A percentile compares a stretch with the other conserved stretches of the same genome.
These are phyloP conservation scores for Ramphastos sulfuratus DNA, from an alignment of 2,113 vertebrate genomes.

Conservation along the genomic window DNA sequence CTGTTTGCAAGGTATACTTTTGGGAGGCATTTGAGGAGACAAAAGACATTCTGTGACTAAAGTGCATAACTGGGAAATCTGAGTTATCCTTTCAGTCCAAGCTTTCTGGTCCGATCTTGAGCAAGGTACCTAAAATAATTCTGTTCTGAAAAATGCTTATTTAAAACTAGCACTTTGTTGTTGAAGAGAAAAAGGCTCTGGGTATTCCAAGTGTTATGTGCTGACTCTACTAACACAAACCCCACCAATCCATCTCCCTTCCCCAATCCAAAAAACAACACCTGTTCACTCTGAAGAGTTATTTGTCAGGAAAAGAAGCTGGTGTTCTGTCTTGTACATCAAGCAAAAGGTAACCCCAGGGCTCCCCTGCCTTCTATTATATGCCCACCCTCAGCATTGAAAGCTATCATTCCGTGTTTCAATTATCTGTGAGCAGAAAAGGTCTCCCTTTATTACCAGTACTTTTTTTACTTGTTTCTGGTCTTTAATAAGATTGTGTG, in stretches of 20 bases:
- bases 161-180: background rate
- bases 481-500: background rate
- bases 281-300: background rate
- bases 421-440: conserved; percentile 21
- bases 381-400: background rate
- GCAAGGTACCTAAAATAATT: background rate
- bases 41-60: background rate
- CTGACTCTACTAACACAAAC: background rate
- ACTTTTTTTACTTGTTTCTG: background rate
- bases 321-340: background rate
- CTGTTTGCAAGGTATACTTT: background rate
- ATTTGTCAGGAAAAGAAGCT: background rate
- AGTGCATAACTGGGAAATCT: background rate
- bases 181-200: background rate
- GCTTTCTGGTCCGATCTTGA: background rate
- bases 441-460: background rate
- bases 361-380: background rate
- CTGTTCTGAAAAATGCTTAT: background rate
- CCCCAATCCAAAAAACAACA: background rate
- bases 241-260: rapidly evolving
- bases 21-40: background rate
- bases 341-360: background rate
- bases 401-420: background rate
- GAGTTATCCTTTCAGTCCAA: background rate
- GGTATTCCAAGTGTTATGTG: background rate